These are phyloP conservation scores for Drosophila suzukii DNA, from an alignment of 1,140 invertebrate genomes.

Conservation along the genomic window DNA sequence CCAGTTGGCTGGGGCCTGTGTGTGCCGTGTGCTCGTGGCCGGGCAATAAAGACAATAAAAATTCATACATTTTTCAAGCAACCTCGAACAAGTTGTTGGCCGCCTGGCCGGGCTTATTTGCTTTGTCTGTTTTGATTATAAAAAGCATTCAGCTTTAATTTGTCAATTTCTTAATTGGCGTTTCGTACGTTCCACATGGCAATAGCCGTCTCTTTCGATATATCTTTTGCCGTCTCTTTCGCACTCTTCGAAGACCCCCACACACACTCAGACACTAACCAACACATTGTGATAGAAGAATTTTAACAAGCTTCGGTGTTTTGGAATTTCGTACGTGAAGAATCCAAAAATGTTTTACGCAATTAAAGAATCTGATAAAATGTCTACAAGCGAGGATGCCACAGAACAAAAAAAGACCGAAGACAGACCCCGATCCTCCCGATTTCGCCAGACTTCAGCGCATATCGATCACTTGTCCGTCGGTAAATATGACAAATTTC, in stretches of 20 bases:
- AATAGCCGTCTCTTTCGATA: conserved; percentile 19
- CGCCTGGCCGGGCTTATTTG: conserved; percentile 66
- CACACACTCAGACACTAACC: conserved; percentile 20
- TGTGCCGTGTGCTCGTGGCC: conserved; percentile 13
- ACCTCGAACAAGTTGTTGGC: conserved; percentile 52
- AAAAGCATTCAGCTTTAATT: conserved; percentile 83
- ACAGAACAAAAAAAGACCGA: conserved; percentile 33
- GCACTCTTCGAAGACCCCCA: not conserved
- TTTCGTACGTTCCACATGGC: conserved; percentile 77
- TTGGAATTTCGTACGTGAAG: conserved; percentile 82
- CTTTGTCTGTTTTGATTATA: conserved; percentile 83
- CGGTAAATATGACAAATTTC: conserved; percentile 80
- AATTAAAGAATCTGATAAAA: conserved; percentile 83
- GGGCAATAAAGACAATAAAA: conserved; percentile 50
- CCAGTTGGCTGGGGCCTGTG: conserved; percentile 30
- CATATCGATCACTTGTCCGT: conserved; percentile 75
- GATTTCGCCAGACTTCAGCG: conserved; percentile 36
- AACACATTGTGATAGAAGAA: conserved; percentile 75
- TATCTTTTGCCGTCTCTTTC: conserved; percentile 1
- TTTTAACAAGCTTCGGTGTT: conserved; percentile 82
- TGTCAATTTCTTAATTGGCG: conserved; percentile 83
- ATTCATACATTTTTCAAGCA: conserved; percentile 64
- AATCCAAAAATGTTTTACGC: conserved; percentile 83
- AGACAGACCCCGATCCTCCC: conserved; percentile 2
- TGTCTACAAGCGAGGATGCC: conserved; percentile 67